These are phyloP conservation scores for Drosophila kohkoa DNA, from an alignment of 1,140 invertebrate genomes.

Conservation along the genomic window DNA sequence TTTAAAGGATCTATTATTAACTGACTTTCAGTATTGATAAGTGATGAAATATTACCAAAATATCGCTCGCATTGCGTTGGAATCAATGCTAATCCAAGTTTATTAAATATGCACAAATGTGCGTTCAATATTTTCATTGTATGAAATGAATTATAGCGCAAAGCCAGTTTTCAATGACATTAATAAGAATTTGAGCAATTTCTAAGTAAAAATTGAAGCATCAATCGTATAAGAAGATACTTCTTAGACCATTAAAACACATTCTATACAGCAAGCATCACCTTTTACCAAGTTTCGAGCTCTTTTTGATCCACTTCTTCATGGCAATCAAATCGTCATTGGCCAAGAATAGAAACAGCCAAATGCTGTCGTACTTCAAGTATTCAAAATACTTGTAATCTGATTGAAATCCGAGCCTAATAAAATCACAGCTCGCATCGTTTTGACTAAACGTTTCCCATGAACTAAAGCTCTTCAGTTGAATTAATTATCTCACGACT, in stretches of 20 bases:
- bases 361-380: neutral
- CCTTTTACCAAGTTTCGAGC: neutral
- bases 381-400: neutral
- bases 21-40: neutral
- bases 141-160: conserved; percentile 9
- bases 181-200: too few relatives aligned
- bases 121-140: neutral
- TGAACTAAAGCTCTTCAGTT: conserved; percentile 12
- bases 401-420: neutral
- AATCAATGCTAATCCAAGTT: neutral
- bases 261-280: neutral
- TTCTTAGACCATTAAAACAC: too few relatives aligned
- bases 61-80: conserved; percentile 28
- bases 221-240: too few relatives aligned
- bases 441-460: conserved; percentile 1
- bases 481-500: conserved; percentile 19
- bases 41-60: conserved; percentile 31
- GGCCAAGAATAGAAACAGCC: neutral
- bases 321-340: neutral
- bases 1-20: neutral
- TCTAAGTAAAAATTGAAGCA: too few relatives aligned
- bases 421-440: neutral
- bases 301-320: conserved; percentile 1
- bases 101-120: neutral
- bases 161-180: neutral